Base-by-base conservation (phyloP, 2,888 invertebrate species). In the Stramonita haemastoma region DNA sequence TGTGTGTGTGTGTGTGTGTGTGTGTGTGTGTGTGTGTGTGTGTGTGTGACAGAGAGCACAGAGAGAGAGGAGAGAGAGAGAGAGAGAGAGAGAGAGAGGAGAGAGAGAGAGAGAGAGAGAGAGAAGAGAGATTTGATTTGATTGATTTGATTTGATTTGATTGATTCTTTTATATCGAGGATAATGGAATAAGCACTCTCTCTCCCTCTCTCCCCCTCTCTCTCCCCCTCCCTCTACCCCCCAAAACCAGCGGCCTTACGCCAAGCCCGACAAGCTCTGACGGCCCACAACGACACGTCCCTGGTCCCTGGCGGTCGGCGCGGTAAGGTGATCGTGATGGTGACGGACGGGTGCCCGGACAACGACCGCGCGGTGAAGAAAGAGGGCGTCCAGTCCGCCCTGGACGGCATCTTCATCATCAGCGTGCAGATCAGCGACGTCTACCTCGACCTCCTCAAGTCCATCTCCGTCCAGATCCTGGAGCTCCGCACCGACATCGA, bases 401-500 rank as follows among this genome's bases (percentile, higher is more conserved):
- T 29, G 85, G 70, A 85, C 6, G n/a, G 46, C 17, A 77, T 89
- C 85, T 60, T 36, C 57, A 73, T 89, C 73, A 32, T 89, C 46
- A 89, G 85, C 56, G 89, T 89, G 73, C 56, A 34, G 19, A 19
- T 73, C 34, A 73, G 70, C 73, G 26, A 57, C 8, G 73, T 56
- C 26, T 85, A 73, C 85, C 11, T 89, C 56, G 19, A 34, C 11
- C 34, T 89, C 26, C 89, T 89, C 22, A 73, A 56, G 22, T 57
- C 86, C 8, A 88, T 91, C 57, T 90, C 91, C 26, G 86, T 88
- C 19, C 34, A 88, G 57, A 89, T 91, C 22, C 88, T 87, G 56
- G 90, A 90, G 56, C 66, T 83, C 60, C 79, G 89, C 26, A 91
- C 89, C 0, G 60, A 89, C 79, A 88, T 91, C 36, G 88, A 90